Evolutionary conservation across 2,113 vertebrate species (phyloP), one percentile per base, ranked within the genome.

Genomic region (Heterocephalus glaber): DNA sequence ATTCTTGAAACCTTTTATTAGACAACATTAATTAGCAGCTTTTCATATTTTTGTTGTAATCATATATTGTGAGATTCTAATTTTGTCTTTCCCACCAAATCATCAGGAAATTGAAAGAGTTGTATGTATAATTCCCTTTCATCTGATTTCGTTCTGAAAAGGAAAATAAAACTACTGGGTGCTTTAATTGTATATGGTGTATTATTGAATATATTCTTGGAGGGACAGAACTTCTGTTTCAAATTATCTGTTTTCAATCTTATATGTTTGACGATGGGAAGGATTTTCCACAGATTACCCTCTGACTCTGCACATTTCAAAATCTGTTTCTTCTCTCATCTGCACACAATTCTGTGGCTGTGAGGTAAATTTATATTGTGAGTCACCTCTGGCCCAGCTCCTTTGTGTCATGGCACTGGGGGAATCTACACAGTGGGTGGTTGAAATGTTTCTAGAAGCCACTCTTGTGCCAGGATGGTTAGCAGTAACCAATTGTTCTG

Each of bases 201-300:
- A 76, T 87, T 68, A 87, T 76, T 70, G 63, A 87, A 33, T 24
- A 12, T 58, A 68, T 90, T 94, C 88, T 84, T 63, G 41, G 60
- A 83, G 76, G 82, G 70, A 24, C 0, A 4, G 38, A 84, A 87
- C 22, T 94, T 90, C 58, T 97, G 90, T 87, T 96, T 96, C 70
- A 63, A 38, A 92, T 97, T 86, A 96, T 65, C 92, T 86, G 85
- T 76, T 87, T 44, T 49, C 60, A 74, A 14, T 66, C 92, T 83
- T 68, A 76, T 60, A 47, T 83, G n/a, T 70, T 94, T 60, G 94
- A 60, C 68, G 76, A 93, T 17, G 56, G 63, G 41, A n/a, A 89
- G 58, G 63, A 89, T 94, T 96, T 96, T 52, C 85, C 58, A 81
- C 61, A 22, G 66, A 52, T 90, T 63, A 94, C 63, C 85, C 86